Conservation (phyloP, 2,113 vertebrate genomes). For the Malurus cyaneus region DNA sequence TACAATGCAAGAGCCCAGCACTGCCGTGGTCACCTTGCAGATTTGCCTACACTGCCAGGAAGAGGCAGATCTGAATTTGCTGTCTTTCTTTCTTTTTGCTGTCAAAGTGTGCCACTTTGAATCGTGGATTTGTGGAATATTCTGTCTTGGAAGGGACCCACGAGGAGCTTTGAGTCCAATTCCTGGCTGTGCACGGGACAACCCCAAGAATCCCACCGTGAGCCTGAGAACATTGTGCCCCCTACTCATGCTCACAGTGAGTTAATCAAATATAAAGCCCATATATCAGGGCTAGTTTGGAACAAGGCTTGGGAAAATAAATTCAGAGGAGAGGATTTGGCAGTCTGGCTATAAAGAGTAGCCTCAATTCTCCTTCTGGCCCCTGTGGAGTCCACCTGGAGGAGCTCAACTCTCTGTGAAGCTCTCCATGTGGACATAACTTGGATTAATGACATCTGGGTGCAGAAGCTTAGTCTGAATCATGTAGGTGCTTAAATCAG, state of each 20-base stretch:
- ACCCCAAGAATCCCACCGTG: background rate
- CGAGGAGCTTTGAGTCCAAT: background rate
- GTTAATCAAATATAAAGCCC: background rate
- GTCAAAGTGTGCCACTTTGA: background rate
- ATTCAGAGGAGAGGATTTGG: background rate
- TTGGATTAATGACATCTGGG: background rate
- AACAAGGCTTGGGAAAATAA: background rate
- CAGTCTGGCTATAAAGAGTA: background rate
- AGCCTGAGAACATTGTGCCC: background rate
- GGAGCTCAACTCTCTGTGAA: background rate
- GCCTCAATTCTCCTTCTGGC: background rate
- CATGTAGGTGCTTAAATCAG: background rate
- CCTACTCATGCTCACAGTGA: background rate
- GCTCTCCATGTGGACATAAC: background rate
- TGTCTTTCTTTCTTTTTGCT: background rate
- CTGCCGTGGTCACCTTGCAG: background rate
- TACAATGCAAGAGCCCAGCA: background rate
- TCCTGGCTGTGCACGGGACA: background rate
- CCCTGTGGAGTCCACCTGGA: background rate
- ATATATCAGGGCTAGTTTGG: background rate
- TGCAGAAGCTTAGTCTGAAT: background rate
- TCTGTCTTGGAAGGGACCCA: background rate
- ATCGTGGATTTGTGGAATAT: background rate
- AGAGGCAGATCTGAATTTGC: background rate
- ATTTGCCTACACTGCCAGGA: background rate